Evolutionary conservation across 2,113 vertebrate genomes (phyloP).

Genomic region (Vidua macroura): DNA sequence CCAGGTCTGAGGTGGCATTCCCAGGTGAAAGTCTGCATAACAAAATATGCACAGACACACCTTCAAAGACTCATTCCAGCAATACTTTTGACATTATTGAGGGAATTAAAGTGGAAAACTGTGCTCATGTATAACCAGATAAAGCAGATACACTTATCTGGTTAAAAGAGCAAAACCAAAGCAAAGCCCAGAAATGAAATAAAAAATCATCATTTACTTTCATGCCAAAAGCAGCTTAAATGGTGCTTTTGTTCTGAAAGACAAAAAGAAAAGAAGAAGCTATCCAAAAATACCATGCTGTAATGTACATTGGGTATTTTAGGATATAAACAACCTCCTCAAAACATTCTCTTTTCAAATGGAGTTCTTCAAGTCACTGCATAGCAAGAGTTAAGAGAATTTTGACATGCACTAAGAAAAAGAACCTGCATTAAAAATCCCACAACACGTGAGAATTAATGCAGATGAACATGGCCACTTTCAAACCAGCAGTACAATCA

Average conservation of each 20-base stretch:
- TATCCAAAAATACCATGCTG: neutral
- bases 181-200: neutral
- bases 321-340: neutral
- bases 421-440: neutral
- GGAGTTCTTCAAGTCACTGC: neutral
- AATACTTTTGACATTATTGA: neutral
- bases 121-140: neutral
- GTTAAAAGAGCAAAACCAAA: slow-evolving; percentile 14
- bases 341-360: neutral
- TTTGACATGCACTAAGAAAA: slow-evolving; percentile 21
- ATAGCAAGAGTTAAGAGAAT: slow-evolving; percentile 5
- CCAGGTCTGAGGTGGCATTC: neutral
- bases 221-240: neutral
- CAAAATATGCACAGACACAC: neutral
- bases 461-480: slow-evolving; percentile 22
- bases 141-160: neutral
- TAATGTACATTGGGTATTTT: neutral
- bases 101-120: neutral
- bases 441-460: neutral
- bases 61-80: neutral
- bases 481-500: slow-evolving; percentile 37
- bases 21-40: neutral
- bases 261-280: neutral
- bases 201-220: neutral
- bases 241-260: neutral